Conservation (phyloP, 2,113 vertebrate species). For the Archilochus colubris region DNA sequence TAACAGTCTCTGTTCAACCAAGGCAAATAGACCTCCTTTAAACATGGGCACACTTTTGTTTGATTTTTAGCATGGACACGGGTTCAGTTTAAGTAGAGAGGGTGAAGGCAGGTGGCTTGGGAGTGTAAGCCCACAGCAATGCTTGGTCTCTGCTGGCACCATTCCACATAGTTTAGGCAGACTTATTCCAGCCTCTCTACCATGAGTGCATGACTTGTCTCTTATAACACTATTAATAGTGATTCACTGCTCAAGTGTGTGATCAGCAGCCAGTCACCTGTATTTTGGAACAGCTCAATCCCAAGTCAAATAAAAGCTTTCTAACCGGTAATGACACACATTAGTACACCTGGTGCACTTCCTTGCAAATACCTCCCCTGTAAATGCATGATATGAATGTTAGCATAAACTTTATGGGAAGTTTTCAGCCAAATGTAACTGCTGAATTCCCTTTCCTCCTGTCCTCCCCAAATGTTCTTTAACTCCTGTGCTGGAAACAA, state of each 20-base stretch:
- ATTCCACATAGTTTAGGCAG: neutral
- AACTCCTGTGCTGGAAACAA: slow-evolving; percentile 7
- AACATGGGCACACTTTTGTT: neutral
- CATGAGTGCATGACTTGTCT: neutral
- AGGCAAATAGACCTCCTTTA: neutral
- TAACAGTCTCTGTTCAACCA: neutral
- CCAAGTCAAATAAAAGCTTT: neutral
- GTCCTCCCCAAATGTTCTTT: neutral
- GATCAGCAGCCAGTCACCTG: neutral
- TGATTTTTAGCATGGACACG: neutral
- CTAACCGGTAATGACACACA: neutral
- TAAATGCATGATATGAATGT: neutral
- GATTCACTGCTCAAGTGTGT: neutral
- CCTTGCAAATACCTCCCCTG: neutral
- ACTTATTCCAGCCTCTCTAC: neutral
- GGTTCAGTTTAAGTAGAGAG: neutral
- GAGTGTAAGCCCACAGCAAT: neutral
- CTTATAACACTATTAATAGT: neutral
- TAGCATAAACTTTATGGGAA: neutral
- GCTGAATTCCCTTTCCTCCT: neutral
- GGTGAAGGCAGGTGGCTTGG: neutral
- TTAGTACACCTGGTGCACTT: neutral
- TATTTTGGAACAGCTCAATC: neutral
- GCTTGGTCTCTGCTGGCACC: neutral
- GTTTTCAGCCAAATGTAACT: slow-evolving; percentile 7